Base-by-base conservation (phyloP, 2,797 vertebrate genomes). In the Cynopterus sphinx region DNA sequence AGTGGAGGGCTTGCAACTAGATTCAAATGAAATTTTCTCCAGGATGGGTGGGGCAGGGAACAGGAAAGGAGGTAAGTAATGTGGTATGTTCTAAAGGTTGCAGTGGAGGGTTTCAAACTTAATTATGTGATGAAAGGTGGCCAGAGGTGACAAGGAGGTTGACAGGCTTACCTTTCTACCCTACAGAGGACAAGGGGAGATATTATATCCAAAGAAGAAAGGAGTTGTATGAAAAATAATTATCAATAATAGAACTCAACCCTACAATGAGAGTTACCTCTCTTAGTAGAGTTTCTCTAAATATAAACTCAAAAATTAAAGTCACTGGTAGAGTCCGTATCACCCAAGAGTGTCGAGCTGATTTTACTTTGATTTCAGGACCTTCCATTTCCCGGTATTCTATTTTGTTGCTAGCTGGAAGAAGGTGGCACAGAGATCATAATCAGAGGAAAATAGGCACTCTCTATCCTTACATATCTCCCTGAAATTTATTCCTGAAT, bases 21-120 rank as follows among this genome's bases (percentile, higher is more conserved):
- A 41, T 31, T 17, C 70, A 28, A 33, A 0, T 33, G n/a, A 24
- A 77, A 28, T 11, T 33, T 17, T 83, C 49, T 65, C 71, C 36
- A 36, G n/a, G 16, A 61, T 5, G 2, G 1, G 31, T 4, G 11
- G 22, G 1, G 5, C 13, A 2, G 5, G 12, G 21, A 1, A 8
- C 9, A 5, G 1, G 4, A 28, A 3, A 4, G 11, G 26, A 6
- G 12, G 2, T 12, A 4, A 49, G 3, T 12, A 5, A 49, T 5
- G 6, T 2, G 1, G 19, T 28, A 2, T 33, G 7, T 51, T 15
- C 24, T 39, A 36, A 82, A 46, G 4, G 2, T 1, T n/a, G 24
- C 4, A 8, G 17, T 41, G 3, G 16, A 92, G 21, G 4, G 11
- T 19, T n/a, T 94, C 74, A n/a, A 22, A 15, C 77, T 55, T 4